Conservation (phyloP, 2,888 invertebrate genomes). For the Automeris io region DNA sequence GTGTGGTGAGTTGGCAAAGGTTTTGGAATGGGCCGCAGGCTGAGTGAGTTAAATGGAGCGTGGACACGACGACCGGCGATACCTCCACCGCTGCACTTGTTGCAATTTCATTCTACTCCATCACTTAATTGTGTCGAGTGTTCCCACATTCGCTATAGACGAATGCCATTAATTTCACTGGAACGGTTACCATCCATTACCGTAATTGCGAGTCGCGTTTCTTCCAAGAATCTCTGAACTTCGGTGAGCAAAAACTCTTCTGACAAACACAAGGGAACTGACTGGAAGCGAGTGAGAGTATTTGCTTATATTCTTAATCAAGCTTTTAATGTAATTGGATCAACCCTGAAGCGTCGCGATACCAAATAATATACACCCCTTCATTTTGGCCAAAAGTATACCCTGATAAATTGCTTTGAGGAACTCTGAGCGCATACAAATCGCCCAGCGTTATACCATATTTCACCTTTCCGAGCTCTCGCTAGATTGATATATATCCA, state of each 20-base stretch:
- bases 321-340: constrained; percentile 75
- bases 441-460: constrained; percentile 60
- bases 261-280: constrained; percentile 65
- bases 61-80: constrained; percentile 38
- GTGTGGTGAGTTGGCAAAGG: constrained; percentile 36
- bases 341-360: constrained; percentile 62
- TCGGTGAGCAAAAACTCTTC: constrained; percentile 52
- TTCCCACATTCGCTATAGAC: constrained; percentile 58
- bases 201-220: constrained; percentile 73
- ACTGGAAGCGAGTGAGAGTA: constrained; percentile 57
- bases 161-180: constrained; percentile 63
- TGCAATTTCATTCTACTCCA: constrained; percentile 65
- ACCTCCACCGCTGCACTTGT: constrained; percentile 64
- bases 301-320: constrained; percentile 72
- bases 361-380: constrained; percentile 48
- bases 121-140: constrained; percentile 64
- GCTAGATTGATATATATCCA: constrained; percentile 63
- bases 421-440: constrained; percentile 65
- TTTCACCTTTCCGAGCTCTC: constrained; percentile 55
- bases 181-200: constrained; percentile 70
- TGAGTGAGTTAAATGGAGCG: constrained; percentile 68
- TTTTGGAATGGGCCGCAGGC: constrained; percentile 43
- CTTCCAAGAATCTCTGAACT: constrained; percentile 69
- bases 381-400: constrained; percentile 59
- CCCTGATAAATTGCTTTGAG: constrained; percentile 67